A percentile compares a stretch with the other conserved stretches of the same genome.
Evolutionary conservation across 2,888 invertebrate genomes (phyloP).

Genomic region (Zeuzera pyrina): DNA sequence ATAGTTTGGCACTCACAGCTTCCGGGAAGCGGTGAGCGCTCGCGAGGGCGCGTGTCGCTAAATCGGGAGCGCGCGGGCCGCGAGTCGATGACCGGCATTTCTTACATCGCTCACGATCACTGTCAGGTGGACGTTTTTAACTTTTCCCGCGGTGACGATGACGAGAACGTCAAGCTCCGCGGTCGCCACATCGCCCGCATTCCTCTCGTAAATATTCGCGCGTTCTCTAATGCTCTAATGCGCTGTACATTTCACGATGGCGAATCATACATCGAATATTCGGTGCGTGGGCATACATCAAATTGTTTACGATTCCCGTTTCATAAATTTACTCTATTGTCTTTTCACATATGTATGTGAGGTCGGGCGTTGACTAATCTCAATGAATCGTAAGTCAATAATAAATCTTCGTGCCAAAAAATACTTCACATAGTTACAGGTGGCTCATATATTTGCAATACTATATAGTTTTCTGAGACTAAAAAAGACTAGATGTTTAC

Average conservation of each 20-base stretch:
- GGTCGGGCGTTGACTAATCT: too few relatives aligned
- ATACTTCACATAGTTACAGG: background rate
- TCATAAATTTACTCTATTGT: conserved; percentile 5
- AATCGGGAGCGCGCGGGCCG: conserved; percentile 10
- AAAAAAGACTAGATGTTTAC: too few relatives aligned
- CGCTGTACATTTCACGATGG: conserved; percentile 17
- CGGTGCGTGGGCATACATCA: conserved; percentile 20
- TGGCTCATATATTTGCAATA: too few relatives aligned
- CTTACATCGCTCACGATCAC: conserved; percentile 23
- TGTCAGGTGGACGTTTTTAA: conserved; percentile 26
- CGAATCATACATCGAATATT: conserved; percentile 28
- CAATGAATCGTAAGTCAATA: background rate
- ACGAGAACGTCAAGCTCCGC: conserved; percentile 2
- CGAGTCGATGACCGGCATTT: conserved; percentile 33
- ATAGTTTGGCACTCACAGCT: conserved; percentile 14
- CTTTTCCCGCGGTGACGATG: conserved; percentile 14
- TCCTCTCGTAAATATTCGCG: background rate
- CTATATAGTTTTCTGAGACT: too few relatives aligned
- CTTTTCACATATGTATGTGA: background rate
- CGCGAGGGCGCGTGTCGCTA: conserved; percentile 15
- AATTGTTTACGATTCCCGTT: conserved; percentile 26
- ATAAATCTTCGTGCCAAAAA: background rate
- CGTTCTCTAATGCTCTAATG: background rate
- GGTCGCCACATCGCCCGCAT: conserved; percentile 1
- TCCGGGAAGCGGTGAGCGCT: conserved; percentile 24